Evolutionary conservation across 2,113 vertebrate genomes (phyloP).

Genomic region (Microtus pennsylvanicus): DNA sequence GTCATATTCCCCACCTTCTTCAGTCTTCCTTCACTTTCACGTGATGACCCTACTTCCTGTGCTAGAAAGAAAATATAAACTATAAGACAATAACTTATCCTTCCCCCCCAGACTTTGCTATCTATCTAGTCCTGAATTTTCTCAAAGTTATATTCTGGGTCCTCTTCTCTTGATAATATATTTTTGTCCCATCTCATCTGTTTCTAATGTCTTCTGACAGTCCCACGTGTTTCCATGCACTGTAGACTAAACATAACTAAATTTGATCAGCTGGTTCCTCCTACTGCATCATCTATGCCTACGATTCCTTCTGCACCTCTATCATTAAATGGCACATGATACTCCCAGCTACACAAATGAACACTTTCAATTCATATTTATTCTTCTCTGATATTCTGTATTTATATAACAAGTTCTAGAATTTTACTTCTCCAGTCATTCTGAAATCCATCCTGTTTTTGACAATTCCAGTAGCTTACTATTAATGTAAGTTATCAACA

Average conservation of each 20-base stretch:
- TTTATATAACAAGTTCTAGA: constrained; percentile 19
- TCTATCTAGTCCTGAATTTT: constrained; percentile 15
- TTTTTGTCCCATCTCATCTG: neutral
- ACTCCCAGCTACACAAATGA: neutral
- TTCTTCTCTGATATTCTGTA: neutral
- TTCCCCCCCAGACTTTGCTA: neutral
- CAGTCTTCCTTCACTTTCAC: constrained; percentile 27
- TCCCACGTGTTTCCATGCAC: neutral
- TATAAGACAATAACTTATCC: neutral
- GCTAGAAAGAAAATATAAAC: constrained; percentile 21
- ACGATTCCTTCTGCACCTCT: neutral
- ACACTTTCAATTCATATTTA: neutral
- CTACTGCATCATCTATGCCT: neutral
- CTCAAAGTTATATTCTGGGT: constrained; percentile 20
- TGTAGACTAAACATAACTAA: constrained; percentile 11
- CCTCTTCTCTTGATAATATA: constrained; percentile 6
- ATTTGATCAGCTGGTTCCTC: constrained; percentile 21
- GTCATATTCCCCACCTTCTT: neutral
- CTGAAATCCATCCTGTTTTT: constrained; percentile 32
- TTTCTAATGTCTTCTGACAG: constrained; percentile 22
- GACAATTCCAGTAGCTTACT: constrained; percentile 12
- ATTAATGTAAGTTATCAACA: constrained; percentile 42
- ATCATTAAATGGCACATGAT: neutral
- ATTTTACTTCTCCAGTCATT: constrained; percentile 47
- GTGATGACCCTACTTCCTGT: neutral